Percentiles rank a stretch among this genome's conserved stretches.
Conservation (phyloP, 2,113 vertebrate species). For the Rissa tridactyla region DNA sequence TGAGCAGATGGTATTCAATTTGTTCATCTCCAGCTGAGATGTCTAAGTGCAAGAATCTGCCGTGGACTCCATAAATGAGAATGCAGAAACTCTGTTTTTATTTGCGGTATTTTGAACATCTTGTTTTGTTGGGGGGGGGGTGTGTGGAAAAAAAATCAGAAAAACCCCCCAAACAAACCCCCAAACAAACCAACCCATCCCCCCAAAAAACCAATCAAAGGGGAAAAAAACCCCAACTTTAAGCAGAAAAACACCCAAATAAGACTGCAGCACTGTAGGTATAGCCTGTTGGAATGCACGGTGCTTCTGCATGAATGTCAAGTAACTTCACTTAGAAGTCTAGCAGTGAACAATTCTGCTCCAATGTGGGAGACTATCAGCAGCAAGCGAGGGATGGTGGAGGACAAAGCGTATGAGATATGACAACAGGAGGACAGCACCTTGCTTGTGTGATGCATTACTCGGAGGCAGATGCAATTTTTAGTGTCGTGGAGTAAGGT, state of each 20-base stretch:
- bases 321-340: neutral
- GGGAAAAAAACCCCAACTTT: neutral
- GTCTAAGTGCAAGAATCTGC: neutral
- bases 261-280: neutral
- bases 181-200: too few relatives aligned
- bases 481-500: neutral
- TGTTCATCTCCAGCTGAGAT: neutral
- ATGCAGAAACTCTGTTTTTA: neutral
- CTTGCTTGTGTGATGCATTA: fast-evolving
- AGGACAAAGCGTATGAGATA: neutral
- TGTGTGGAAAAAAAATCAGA: neutral
- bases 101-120: neutral
- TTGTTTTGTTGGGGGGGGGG: neutral
- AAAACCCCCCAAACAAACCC: too few relatives aligned
- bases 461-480: neutral
- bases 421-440: neutral
- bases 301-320: neutral
- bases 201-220: neutral
- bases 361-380: neutral
- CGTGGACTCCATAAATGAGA: neutral
- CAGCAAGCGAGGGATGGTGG: neutral
- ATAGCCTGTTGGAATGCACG: neutral
- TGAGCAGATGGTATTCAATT: neutral
- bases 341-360: neutral
- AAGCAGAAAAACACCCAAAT: neutral